Conservation (phyloP, 2,797 vertebrate genomes). For the Cichlasoma orientale region DNA sequence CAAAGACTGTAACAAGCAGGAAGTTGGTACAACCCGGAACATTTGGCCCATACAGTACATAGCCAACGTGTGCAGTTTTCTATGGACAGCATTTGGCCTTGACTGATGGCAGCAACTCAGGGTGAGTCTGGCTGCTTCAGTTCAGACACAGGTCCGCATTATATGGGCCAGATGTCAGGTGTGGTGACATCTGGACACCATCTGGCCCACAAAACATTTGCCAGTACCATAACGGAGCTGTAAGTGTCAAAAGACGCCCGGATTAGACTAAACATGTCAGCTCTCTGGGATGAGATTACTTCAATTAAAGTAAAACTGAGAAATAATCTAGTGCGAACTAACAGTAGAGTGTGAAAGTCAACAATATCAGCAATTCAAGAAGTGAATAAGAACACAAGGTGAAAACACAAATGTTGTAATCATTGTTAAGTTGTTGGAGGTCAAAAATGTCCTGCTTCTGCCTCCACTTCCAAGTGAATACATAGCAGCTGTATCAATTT, state of each 20-base stretch:
- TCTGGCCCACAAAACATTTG: not conserved
- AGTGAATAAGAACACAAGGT: not conserved
- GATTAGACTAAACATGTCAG: not conserved
- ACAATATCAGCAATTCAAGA: not conserved
- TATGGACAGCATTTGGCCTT: slow-evolving; percentile 1
- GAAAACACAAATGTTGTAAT: not conserved
- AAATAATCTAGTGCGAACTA: not conserved
- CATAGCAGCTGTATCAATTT: not conserved
- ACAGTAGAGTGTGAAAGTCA: not conserved
- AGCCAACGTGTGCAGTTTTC: not conserved
- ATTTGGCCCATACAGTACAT: not conserved
- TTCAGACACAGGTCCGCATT: not conserved
- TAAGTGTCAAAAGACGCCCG: not conserved
- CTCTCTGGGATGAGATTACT: not conserved
- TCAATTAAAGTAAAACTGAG: not conserved
- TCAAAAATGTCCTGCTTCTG: not conserved
- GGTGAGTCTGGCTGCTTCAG: not conserved
- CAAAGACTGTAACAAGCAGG: not conserved
- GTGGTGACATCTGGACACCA: not conserved
- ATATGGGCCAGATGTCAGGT: not conserved
- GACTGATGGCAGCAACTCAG: not conserved
- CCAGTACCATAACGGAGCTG: not conserved
- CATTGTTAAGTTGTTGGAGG: not conserved
- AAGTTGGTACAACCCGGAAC: not conserved
- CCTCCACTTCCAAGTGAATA: not conserved